Evolutionary conservation across 2,797 vertebrate genomes (phyloP), one percentile per base, ranked within the genome.

Genomic region (Adrianichthys oophorus): DNA sequence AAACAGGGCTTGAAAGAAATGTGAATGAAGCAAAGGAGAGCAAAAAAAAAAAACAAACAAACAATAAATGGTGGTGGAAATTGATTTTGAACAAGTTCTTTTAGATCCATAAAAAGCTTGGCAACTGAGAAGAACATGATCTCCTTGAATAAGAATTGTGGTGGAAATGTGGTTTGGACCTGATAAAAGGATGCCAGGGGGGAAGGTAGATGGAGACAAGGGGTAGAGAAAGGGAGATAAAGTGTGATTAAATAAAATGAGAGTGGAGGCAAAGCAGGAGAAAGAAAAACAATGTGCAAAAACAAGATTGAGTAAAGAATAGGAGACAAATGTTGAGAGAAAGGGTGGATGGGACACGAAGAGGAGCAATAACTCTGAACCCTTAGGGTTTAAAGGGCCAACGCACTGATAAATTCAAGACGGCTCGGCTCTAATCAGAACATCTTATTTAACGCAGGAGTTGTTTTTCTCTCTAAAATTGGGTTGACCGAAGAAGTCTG

Each of bases 1-100:
- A 59, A 72, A 73, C 69, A 56, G 52, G 67, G 42, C 55, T 48
- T 41, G 51, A 50, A 80, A 17, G 71, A n/a, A 18, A 18, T 19
- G 13, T 41, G 17, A 80, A 77, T 59, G 42, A 57, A 64, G 41
- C 45, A 62, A 26, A 24, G 24, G 4, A 16, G 19, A 10, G n/a
- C 15, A 15, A 26, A 7, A 24, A 48, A 41, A 13, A 37, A 4
- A 2, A 37, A 15, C 16, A 7, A 24, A 48, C 21, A 37, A 32
- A 37, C 18, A 14, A 21, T 19, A 14, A 10, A 46, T 46, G 19
- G 43, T 51, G 32, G 66, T 66, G 68, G 59, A 83, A 84, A 86
- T 84, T 75, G 84, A 86, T 85, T 86, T 80, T 74, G 64, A 84
- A 76, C 74, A 79, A 72, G 67, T 77, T 62, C 74, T 72, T 83